Base-by-base conservation (phyloP, 2,113 vertebrate genomes). In the Anser cygnoides region DNA sequence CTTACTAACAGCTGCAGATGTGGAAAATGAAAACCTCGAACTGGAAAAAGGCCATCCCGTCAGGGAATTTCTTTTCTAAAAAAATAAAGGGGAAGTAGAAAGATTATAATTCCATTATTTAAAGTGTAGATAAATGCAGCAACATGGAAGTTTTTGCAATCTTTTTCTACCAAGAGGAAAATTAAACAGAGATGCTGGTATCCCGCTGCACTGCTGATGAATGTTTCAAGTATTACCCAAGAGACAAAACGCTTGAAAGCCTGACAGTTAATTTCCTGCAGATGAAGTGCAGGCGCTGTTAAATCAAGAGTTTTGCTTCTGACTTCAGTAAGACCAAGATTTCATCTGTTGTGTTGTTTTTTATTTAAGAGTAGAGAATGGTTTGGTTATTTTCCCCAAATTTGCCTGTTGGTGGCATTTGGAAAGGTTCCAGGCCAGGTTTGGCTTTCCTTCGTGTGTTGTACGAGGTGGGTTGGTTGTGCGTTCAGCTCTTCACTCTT, bases 231-330 rank as follows among this genome's bases (percentile, higher is more conserved):
- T 78, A 63, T 88, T 94, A 81, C 65, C 65, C 93, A 94, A 92
- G 88, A 96, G 89, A 52, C 74, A 92, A 87, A 92, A 89, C 55
- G 43, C 35, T 90, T 91, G 65, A 90, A 92, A 89, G 41, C 77
- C 70, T 97, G 83, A 85, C 89, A 82, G 92, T 82, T 92, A 68
- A 91, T 95, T 93, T 95, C 86, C 93, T 93, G 89, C 44, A 72
- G 66, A 72, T 93, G 80, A 95, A 92, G 90, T 92, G 59, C 52
- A 65, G 66, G 61, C 73, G 22, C 73, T 78, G 49, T 89, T 94
- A 88, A 95, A 89, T 74, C n/a, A 52, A 63, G 49, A 87, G 39
- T 65, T 90, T 86, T 95, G 82, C 85, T 80, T 93, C 81, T 78
- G 26, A 84, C 66, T 93, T 92, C 70, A 73, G 46, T 50, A 87